These are phyloP conservation scores for Agelaius tricolor DNA, from an alignment of 2,113 vertebrate genomes.

Conservation along the genomic window DNA sequence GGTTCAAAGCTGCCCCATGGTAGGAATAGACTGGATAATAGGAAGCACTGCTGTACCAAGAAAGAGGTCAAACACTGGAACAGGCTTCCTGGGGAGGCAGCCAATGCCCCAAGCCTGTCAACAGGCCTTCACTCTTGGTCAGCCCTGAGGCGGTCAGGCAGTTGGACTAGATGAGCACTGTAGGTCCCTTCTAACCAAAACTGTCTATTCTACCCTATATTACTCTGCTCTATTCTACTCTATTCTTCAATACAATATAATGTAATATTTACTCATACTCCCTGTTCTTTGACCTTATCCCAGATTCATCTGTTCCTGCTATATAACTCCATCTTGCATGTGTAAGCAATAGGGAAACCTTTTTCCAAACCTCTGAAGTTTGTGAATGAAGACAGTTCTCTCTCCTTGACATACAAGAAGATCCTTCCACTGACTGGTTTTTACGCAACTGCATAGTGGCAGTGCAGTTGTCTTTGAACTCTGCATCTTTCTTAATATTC, in stretches of 20 bases:
- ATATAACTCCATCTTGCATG: neutral
- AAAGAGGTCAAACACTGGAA: neutral
- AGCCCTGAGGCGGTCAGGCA: neutral
- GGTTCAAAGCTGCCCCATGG: neutral
- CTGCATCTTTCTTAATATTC: neutral
- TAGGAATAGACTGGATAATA: neutral
- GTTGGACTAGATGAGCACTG: neutral
- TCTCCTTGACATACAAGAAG: neutral
- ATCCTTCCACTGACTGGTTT: neutral
- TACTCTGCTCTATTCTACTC: neutral
- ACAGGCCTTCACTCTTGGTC: neutral
- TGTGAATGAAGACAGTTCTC: neutral
- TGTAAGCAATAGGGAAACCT: neutral
- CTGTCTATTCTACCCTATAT: neutral
- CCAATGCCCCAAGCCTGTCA: neutral
- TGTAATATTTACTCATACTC: neutral
- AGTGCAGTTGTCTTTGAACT: neutral
- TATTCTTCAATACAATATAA: neutral
- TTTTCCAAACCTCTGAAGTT: neutral
- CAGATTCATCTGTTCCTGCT: neutral
- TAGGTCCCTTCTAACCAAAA: neutral
- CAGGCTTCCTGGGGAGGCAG: neutral
- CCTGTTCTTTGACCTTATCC: neutral
- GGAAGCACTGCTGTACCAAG: neutral
- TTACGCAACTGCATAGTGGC: neutral